Conservation (phyloP, 2,888 invertebrate species). For the Dimorphilus gyrociliatus region DNA sequence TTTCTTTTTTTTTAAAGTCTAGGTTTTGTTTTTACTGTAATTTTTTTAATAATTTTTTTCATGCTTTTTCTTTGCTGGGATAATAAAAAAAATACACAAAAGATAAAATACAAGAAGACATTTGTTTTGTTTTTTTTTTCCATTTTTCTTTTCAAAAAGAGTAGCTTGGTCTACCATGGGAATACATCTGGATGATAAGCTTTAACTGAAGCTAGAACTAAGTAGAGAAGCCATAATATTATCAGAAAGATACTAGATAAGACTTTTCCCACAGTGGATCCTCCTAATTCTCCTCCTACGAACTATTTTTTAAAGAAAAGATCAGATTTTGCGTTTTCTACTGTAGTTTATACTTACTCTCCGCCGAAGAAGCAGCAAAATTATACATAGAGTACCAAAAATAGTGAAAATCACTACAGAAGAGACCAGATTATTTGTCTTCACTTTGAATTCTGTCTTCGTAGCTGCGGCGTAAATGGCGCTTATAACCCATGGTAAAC, state of each 20-base stretch:
- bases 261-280: conserved; percentile 13
- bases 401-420: conserved; percentile 26
- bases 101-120: no score
- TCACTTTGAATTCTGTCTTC: conserved; percentile 16
- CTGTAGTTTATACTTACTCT: conserved; percentile 15
- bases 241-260: conserved; percentile 13
- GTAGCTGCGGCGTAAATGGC: conserved; percentile 19
- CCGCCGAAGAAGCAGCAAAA: conserved; percentile 21
- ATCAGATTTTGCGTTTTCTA: background rate
- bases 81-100: no score
- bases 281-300: conserved; percentile 30
- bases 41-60: no score
- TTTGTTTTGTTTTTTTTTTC: no score
- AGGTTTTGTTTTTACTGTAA: no score
- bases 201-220: conserved; percentile 10
- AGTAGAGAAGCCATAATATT: conserved; percentile 23
- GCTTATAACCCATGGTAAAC: conserved; percentile 31
- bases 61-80: no score
- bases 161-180: no score
- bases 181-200: conserved; percentile 9
- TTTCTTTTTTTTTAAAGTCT: no score
- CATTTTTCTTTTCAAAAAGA: no score
- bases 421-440: conserved; percentile 20
- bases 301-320: conserved; percentile 12
- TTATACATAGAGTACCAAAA: conserved; percentile 19